Evolutionary conservation across 2,797 vertebrate species (phyloP), one percentile per base, ranked within the genome.

Genomic region (Melanotaenia trifasciata): DNA sequence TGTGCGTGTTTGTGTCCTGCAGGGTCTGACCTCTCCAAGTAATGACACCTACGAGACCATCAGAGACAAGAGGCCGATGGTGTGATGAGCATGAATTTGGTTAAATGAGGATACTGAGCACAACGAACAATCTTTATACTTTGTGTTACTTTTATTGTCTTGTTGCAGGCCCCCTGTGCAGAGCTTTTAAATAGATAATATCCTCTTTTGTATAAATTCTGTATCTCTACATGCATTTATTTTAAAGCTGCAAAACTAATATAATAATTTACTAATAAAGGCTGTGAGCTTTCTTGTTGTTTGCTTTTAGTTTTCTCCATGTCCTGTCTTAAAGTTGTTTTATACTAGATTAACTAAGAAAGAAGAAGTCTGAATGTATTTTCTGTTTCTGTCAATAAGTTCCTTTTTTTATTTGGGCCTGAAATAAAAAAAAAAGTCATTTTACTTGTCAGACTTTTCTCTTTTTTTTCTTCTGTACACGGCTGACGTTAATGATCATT

Each of bases 41-140:
- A 9, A 10, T 2, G 93, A 94, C 36, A 86, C 81, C 50, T 95
- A 95, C 3, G 92, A 95, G 64, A 93, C 87, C 50, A 90, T 95
- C 70, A 40, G 40, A 12, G 74, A 91, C 1, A 94, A 92, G 50
- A 85, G 81, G 64, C 24, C 65, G 0, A 59, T 72, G 1, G 70
- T 47, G 54, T 68, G 30, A 72, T 26, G 1, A 40, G 33, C 24
- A 18, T 13, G n/a, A 30, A 26, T 30, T 36, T 0, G 50, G n/a
- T 14, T 36, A 22, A 58, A 51, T 45, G n/a, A 50, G 8, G 73
- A 67, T 0, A 51, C 28, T 2, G 64, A 64, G 40, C 45, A 28
- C 36, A 64, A 16, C 8, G 56, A 54, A 53, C 30, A 8, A 70
- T 43, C 58, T 83, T 80, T 53, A 53, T 61, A 40, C 28, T 80